phyloP scores from a whole-genome alignment of 2,113 vertebrate genomes.

The Vombatus ursinus region DNA sequence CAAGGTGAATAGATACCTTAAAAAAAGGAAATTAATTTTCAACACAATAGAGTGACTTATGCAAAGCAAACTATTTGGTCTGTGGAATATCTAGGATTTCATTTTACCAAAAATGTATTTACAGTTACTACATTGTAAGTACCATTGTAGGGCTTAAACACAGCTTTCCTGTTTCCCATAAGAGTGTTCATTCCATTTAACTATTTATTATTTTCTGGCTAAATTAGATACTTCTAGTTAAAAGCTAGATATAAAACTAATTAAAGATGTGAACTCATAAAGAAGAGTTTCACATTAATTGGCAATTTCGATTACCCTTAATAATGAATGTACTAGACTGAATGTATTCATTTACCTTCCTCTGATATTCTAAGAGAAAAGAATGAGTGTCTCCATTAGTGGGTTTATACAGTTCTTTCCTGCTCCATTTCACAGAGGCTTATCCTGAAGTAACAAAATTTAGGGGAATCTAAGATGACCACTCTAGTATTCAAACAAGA shows the following conservation, averaged over 20 bases:
- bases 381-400: neutral
- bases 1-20: neutral
- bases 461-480: neutral
- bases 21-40: neutral
- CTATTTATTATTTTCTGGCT: neutral
- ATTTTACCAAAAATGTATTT: neutral
- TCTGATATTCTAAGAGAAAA: neutral
- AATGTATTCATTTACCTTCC: neutral
- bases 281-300: neutral
- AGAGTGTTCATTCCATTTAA: neutral
- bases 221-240: neutral
- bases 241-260: neutral
- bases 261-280: neutral
- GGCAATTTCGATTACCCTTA: neutral
- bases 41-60: neutral
- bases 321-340: neutral
- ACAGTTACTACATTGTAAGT: neutral
- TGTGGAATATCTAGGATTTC: neutral
- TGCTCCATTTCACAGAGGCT: neutral
- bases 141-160: neutral
- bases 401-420: neutral
- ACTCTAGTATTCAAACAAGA: neutral
- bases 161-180: neutral
- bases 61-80: neutral
- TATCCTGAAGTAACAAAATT: neutral